Evolutionary conservation across 1,140 invertebrate species (phyloP), one percentile per base, ranked within the genome.

Genomic region (Coptotermes formosanus): DNA sequence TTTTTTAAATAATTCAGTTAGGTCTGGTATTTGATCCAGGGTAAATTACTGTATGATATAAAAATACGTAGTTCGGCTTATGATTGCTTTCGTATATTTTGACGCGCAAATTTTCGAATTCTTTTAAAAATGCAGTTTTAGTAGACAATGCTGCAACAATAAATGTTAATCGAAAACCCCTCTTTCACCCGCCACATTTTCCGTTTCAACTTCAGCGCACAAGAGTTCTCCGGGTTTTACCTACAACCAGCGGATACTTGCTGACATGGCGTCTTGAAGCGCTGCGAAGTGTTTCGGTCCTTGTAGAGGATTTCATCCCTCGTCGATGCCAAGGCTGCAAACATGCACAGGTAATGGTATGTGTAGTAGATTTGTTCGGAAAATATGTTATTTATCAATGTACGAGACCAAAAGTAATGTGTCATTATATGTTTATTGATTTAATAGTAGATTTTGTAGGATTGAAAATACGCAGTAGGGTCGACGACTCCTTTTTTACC

Each of bases 221-320:
- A n/a, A 14, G 83, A 55, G 48, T 64, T n/a, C 83, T 55, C 83
- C 83, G 83, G 83, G 83, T 84, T 84, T 84, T 84, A 84, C n/a
- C 48, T 84, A 52, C 83, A 52, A 84, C 83, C 59, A 64, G 83
- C n/a, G 83, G 83, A 32, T 84, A 84, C 83, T 85, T 85, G 85
- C 59, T 85, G 85, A 85, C 85, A 85, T 85, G 85, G 85, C 85
- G 85, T 69, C 85, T 85, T 81, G 59, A 85, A 85, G 44, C 85
- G 75, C 30, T 64, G 85, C 82, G 85, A 85, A 85, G 44, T 85
- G 32, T 85, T 85, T 85, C 85, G 75, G 82, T 85, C 85, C 85
- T 85, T 30, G 75, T 55, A 85, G 19, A 64, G 85, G 64, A 59
- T 85, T 85, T 85, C 75, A 75, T 75, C 85, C 85, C 85, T 85